Conservation (phyloP, 2,888 invertebrate genomes). For the Papilio demoleus region DNA sequence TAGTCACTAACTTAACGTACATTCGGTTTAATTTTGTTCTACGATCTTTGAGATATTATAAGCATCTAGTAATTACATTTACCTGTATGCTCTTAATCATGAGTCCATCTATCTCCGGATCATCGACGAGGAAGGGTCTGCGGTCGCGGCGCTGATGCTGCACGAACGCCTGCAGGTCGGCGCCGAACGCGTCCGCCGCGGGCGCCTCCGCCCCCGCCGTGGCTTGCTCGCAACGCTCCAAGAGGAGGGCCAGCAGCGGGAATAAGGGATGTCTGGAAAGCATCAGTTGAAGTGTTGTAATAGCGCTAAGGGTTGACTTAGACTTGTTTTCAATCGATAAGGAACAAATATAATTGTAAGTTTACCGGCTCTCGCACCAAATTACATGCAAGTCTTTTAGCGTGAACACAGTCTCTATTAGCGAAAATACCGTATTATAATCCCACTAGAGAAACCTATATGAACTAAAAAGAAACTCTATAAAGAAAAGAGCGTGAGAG, state of each 20-base stretch:
- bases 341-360: no score
- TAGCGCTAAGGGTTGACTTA: no score
- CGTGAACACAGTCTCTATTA: no score
- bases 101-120: constrained; percentile 97
- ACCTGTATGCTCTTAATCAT: constrained; percentile 83
- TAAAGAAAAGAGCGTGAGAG: no score
- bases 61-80: no score
- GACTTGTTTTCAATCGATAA: no score
- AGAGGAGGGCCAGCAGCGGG: constrained; percentile 94
- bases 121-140: constrained; percentile 93
- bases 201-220: constrained; percentile 96
- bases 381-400: no score
- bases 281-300: constrained; percentile 22
- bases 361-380: no score
- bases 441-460: no score
- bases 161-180: constrained; percentile 94
- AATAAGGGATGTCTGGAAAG: constrained; percentile 96
- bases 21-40: not conserved
- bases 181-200: constrained; percentile 92
- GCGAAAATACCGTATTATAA: no score
- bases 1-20: not conserved
- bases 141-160: constrained; percentile 94
- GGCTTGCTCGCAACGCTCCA: constrained; percentile 98
- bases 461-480: no score
- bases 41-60: not conserved